Base-by-base conservation (phyloP, 2,113 vertebrate species). In the Ellobius talpinus region DNA sequence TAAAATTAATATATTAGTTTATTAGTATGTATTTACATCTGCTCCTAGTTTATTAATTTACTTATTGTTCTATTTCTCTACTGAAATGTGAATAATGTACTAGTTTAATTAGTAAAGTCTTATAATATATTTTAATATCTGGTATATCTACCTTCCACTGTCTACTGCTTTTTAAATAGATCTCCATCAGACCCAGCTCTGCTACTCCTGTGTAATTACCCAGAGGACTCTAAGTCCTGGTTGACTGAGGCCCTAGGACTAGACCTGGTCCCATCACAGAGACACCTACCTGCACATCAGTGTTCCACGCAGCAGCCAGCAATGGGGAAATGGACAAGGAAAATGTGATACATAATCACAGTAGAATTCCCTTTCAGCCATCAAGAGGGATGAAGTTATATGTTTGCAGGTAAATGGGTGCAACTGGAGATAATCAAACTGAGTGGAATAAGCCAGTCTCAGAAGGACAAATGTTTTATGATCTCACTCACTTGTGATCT, bases 31-130 rank as follows among this genome's bases (percentile, higher is more conserved):
- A 47, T 92, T 87, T 87, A 74, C 36, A 36, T 84, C 70, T 93
- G 61, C 66, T 94, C 66, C 33, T 63, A 17, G 19, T 72, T 66
- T 66, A 84, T 87, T 58, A 70, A 24, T 19, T 33, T 23, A 84
- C 90, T 88, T 23, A 24, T n/a, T 61, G 17, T 91, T 87, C n/a
- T 81, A 68, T 73, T 84, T 88, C 9, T 58, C 66, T 79, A 73
- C 63, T 68, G 50, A 82, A 10, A 6, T 42, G 31, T 45, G 68
- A 90, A 72, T 72, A 50, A 2, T 21, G 26, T 16, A 68, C 33
- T 36, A 81, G 74, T 90, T 94, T 88, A 89, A 90, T 63, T 95
- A 93, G 36, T 90, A 55, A 87, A 55, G 33, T 17, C 63, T 91
- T 86, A 94, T n/a, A 45, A 79, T 4, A 23, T 42, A n/a, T 95